Evolutionary conservation across 2,888 invertebrate species (phyloP).

Genomic region (Phyllotreta striolata): DNA sequence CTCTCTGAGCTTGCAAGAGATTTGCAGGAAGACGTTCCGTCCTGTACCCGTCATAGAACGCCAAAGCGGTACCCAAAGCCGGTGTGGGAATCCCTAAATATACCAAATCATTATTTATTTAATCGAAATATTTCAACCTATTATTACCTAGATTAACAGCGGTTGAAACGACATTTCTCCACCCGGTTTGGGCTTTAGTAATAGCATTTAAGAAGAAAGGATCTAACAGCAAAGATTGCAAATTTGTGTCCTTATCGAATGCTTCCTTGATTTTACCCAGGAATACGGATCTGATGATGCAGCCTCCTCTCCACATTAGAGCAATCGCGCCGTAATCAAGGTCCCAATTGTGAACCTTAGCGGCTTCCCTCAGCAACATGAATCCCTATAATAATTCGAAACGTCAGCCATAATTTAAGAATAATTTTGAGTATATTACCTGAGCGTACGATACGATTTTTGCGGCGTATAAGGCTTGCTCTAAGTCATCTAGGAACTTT

Average conservation of each 20-base stretch:
- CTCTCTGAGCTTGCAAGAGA: conserved; percentile 94
- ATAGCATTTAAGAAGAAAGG: conserved; percentile 92
- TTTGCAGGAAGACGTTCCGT: conserved; percentile 90
- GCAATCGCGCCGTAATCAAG: conserved; percentile 98
- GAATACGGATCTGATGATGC: conserved; percentile 93
- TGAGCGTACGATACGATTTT: conserved; percentile 99
- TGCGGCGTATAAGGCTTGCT: conserved; percentile 92
- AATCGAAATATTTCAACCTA: background rate
- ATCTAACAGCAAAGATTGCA: conserved; percentile 89
- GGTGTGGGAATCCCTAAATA: conserved; percentile 91
- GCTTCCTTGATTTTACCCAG: conserved; percentile 92
- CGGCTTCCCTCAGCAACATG: conserved; percentile 94
- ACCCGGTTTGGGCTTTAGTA: conserved; percentile 79
- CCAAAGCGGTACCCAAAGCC: conserved; percentile 89
- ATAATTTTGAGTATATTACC: conserved; percentile 15
- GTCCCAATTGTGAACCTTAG: conserved; percentile 90
- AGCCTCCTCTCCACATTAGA: conserved; percentile 99
- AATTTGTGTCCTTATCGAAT: conserved; percentile 85
- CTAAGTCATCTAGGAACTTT: conserved; percentile 83
- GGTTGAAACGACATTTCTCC: conserved; percentile 83
- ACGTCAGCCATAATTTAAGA: background rate
- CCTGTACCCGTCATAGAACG: conserved; percentile 97
- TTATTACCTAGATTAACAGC: conserved; percentile 62
- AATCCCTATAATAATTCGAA: conserved; percentile 69
- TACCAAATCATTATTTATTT: background rate